These are phyloP conservation scores for Rousettus leschenaultii DNA, from an alignment of 2,113 vertebrate species.

Conservation along the genomic window DNA sequence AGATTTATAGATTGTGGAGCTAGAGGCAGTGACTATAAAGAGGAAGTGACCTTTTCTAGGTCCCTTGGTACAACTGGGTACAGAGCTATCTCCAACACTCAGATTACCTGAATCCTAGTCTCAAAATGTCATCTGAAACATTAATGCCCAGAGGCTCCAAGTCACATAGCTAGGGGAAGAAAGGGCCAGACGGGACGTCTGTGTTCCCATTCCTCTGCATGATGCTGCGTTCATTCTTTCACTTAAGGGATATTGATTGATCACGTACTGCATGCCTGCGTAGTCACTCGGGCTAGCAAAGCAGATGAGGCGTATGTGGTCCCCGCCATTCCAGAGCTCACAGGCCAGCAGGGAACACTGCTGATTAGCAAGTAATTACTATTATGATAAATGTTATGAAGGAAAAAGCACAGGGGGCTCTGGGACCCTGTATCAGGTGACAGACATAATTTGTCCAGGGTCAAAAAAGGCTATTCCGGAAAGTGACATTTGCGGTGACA, in stretches of 20 bases:
- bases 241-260: neutral
- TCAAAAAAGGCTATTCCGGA: neutral
- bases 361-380: neutral
- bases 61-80: neutral
- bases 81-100: neutral
- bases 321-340: neutral
- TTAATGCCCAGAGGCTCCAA: neutral
- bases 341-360: neutral
- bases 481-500: neutral
- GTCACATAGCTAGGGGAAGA: neutral
- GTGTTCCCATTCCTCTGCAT: neutral
- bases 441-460: neutral
- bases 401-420: neutral
- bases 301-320: neutral
- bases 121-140: neutral
- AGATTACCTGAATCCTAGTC: neutral
- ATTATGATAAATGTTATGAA: neutral
- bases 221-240: neutral
- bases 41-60: neutral
- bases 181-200: neutral
- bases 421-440: neutral
- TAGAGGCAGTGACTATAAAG: neutral
- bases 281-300: neutral
- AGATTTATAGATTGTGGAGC: slow-evolving; percentile 18
- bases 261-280: neutral